These are phyloP conservation scores for Gymnodraco acuticeps DNA, from an alignment of 2,797 vertebrate genomes.

Conservation along the genomic window DNA sequence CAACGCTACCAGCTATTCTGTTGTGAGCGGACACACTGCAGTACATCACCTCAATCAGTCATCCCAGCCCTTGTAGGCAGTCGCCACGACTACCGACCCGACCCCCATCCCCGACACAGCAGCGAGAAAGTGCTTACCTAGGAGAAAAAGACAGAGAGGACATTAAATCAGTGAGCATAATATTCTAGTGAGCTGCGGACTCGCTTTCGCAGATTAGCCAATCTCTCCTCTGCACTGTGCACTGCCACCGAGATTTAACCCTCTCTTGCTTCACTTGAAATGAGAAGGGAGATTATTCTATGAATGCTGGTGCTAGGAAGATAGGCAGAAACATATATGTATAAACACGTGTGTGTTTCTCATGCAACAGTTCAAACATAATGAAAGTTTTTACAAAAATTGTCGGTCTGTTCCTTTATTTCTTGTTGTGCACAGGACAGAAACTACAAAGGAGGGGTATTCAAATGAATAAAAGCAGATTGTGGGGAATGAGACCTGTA, in stretches of 20 bases:
- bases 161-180: slow-evolving; percentile 84
- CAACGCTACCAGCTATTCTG: slow-evolving; percentile 71
- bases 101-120: slow-evolving; percentile 75
- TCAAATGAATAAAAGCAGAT: slow-evolving; percentile 27
- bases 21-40: slow-evolving; percentile 75
- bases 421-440: slow-evolving; percentile 49
- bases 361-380: slow-evolving; percentile 35
- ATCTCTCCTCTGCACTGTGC: slow-evolving; percentile 76
- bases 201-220: slow-evolving; percentile 84
- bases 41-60: slow-evolving; percentile 87
- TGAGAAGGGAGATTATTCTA: slow-evolving; percentile 79
- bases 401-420: slow-evolving; percentile 21
- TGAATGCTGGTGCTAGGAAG: slow-evolving; percentile 68
- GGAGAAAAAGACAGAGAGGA: slow-evolving; percentile 84
- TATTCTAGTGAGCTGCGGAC: slow-evolving; percentile 79
- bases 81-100: slow-evolving; percentile 64
- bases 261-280: slow-evolving; percentile 78
- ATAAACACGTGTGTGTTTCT: slow-evolving; percentile 39
- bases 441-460: slow-evolving; percentile 30
- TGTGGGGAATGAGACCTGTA: slow-evolving; percentile 56
- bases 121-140: slow-evolving; percentile 87
- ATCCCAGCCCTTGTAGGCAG: slow-evolving; percentile 75
- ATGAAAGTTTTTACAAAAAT: not conserved
- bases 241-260: slow-evolving; percentile 76
- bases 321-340: slow-evolving; percentile 32